Percentiles rank a stretch among this genome's conserved stretches.
These are phyloP conservation scores for Lutraria rhynchaena DNA, from an alignment of 1,140 invertebrate species.

Conservation along the genomic window DNA sequence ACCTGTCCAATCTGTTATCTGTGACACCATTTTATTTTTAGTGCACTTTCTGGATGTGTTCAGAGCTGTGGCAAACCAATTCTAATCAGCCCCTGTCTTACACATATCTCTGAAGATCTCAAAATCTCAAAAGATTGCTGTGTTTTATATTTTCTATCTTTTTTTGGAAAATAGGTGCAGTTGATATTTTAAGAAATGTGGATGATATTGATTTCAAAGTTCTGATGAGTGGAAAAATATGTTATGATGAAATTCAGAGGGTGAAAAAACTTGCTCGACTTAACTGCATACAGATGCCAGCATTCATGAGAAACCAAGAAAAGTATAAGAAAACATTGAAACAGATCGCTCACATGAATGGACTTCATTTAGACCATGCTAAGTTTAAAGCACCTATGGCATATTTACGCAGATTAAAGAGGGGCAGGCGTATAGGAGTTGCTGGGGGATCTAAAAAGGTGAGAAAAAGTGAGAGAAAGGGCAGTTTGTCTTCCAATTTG, in stretches of 20 bases:
- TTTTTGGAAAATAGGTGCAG: conserved; percentile 73
- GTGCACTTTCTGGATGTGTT: too few relatives aligned
- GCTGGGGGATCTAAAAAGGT: conserved; percentile 67
- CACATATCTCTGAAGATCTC: too few relatives aligned
- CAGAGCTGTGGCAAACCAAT: too few relatives aligned
- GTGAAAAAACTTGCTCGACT: conserved; percentile 76
- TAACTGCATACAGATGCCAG: conserved; percentile 76
- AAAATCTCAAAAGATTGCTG: too few relatives aligned
- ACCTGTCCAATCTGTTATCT: too few relatives aligned
- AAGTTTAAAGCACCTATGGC: conserved; percentile 62
- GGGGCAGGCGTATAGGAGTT: conserved; percentile 62
- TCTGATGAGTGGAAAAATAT: conserved; percentile 80
- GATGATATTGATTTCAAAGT: conserved; percentile 80
- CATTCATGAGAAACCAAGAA: conserved; percentile 78
- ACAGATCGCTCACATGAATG: conserved; percentile 78
- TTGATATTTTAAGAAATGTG: conserved; percentile 79
- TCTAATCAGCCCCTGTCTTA: too few relatives aligned
- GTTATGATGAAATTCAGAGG: conserved; percentile 77
- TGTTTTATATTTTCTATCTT: too few relatives aligned
- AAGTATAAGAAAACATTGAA: conserved; percentile 76
- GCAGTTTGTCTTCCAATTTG: conserved; percentile 33
- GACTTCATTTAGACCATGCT: conserved; percentile 68
- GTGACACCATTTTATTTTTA: too few relatives aligned
- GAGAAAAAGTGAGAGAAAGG: conserved; percentile 61
- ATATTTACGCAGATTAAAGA: conserved; percentile 67